Evolutionary conservation across 2,797 vertebrate genomes (phyloP).

Genomic region (Huso huso): DNA sequence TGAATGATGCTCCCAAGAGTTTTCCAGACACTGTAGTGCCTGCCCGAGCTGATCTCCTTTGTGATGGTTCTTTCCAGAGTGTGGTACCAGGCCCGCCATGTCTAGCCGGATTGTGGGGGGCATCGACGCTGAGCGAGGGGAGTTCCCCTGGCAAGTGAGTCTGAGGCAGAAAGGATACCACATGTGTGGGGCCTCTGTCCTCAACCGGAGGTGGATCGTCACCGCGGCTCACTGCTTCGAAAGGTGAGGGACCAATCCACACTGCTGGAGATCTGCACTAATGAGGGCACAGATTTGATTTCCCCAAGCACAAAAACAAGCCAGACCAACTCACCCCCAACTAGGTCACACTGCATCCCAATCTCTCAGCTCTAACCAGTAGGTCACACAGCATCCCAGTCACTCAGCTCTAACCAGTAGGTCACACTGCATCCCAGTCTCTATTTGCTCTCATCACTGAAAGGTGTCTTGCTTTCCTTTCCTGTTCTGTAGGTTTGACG

Average conservation of each 20-base stretch:
- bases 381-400: too few species aligned
- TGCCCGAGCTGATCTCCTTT: background rate
- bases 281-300: too few species aligned
- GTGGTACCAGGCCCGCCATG: slow-evolving; percentile 73
- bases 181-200: slow-evolving; percentile 79
- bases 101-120: slow-evolving; percentile 80
- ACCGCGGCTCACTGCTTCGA: slow-evolving; percentile 92
- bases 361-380: too few species aligned
- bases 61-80: slow-evolving; percentile 53
- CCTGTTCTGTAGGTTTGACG: slow-evolving; percentile 36
- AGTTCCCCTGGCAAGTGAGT: slow-evolving; percentile 94
- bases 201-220: slow-evolving; percentile 75
- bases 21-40: too few species aligned
- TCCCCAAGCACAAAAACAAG: too few species aligned
- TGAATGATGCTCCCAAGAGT: too few species aligned
- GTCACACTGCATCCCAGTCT: too few species aligned
- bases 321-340: too few species aligned
- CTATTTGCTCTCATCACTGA: too few species aligned
- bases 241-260: slow-evolving; percentile 50
- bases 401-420: too few species aligned
- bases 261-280: too few species aligned
- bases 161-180: slow-evolving; percentile 71
- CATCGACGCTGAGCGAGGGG: slow-evolving; percentile 65
- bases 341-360: too few species aligned
- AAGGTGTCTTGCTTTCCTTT: background rate